Evolutionary conservation across 2,888 invertebrate species (phyloP).

Genomic region (Sabatieria punctata): DNA sequence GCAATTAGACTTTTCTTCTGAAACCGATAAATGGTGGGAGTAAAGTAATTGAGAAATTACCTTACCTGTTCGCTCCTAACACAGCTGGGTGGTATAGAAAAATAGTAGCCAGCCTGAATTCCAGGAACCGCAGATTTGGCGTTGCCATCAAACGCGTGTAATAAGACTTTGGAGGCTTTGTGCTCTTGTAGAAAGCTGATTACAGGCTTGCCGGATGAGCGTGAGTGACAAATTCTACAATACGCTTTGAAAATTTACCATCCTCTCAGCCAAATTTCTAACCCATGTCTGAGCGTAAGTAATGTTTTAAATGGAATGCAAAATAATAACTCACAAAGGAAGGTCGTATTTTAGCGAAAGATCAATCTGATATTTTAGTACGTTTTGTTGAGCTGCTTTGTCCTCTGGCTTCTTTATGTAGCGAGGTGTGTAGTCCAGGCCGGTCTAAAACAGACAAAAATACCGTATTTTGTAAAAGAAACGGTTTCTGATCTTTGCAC

Average conservation of each 20-base stretch:
- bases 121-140: constrained; percentile 32
- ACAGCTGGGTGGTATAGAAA: constrained; percentile 35
- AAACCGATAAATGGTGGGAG: constrained; percentile 2
- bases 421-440: constrained; percentile 35
- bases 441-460: constrained; percentile 27
- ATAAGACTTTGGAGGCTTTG: constrained; percentile 28
- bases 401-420: constrained; percentile 28
- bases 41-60: too few species aligned
- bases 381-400: constrained; percentile 31
- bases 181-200: constrained; percentile 31
- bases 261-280: neutral
- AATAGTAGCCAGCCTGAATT: constrained; percentile 32
- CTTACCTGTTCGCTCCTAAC: constrained; percentile 31
- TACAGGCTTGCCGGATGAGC: constrained; percentile 35
- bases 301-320: constrained; percentile 1
- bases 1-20: constrained; percentile 33
- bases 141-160: constrained; percentile 38
- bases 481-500: too few species aligned
- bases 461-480: neutral
- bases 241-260: neutral
- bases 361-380: constrained; percentile 32
- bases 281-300: neutral
- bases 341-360: constrained; percentile 17
- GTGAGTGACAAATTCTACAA: constrained; percentile 27
- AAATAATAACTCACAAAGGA: constrained; percentile 17